Conservation (phyloP, 2,113 vertebrate species). For the Eolophus roseicapilla region DNA sequence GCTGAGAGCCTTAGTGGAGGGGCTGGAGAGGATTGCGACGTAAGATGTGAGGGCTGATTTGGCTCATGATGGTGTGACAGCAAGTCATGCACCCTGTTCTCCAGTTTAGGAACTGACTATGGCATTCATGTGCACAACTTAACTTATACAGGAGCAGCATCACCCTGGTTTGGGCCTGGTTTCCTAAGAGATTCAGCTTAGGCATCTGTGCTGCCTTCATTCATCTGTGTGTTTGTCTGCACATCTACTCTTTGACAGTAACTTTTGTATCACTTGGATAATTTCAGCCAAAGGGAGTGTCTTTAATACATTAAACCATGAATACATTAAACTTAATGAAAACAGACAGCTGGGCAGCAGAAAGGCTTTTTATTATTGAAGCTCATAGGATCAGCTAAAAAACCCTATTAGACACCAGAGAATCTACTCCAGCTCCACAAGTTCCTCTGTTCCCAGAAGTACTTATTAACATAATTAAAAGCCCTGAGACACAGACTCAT, state of each 20-base stretch:
- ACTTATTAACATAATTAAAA: background rate
- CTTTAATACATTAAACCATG: background rate
- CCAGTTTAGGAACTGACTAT: background rate
- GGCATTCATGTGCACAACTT: background rate
- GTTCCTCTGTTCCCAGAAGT: background rate
- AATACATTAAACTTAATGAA: background rate
- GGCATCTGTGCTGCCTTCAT: background rate
- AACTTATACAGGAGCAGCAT: background rate
- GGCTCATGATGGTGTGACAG: rapidly evolving
- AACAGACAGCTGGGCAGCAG: background rate
- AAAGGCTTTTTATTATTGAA: background rate
- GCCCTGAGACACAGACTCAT: background rate
- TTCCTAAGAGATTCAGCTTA: background rate
- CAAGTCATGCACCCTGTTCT: background rate
- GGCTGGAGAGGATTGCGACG: rapidly evolving
- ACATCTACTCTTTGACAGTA: background rate
- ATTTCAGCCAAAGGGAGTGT: background rate
- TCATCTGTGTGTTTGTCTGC: background rate
- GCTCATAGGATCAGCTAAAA: background rate
- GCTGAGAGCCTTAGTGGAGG: background rate
- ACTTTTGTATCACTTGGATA: background rate
- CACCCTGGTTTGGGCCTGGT: rapidly evolving
- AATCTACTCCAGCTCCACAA: background rate
- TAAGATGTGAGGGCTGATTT: background rate
- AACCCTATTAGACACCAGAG: background rate